phyloP scores from a whole-genome alignment of 2,797 vertebrate species.

The Anabacerthia variegaticeps region DNA sequence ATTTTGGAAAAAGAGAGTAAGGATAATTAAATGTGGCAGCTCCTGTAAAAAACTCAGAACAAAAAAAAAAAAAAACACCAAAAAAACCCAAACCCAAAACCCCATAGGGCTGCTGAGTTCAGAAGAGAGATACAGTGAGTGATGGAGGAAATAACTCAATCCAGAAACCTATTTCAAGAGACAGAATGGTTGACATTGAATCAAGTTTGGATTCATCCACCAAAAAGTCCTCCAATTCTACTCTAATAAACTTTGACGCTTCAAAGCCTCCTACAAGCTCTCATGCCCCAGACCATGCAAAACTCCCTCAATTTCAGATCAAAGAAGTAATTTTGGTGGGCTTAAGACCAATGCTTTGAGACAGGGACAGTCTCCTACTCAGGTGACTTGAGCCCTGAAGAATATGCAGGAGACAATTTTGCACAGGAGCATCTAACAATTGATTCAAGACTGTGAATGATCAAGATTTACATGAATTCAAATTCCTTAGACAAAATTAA shows the following conservation, averaged over 20 bases:
- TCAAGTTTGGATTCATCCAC: neutral
- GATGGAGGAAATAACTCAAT: neutral
- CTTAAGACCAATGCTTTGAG: neutral
- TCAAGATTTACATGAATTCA: neutral
- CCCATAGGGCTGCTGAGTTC: neutral
- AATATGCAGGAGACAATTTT: neutral
- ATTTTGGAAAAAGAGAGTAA: neutral
- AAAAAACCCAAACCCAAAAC: rapidly evolving
- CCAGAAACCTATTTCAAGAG: neutral
- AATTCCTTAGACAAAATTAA: neutral
- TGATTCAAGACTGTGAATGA: neutral
- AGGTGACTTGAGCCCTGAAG: neutral
- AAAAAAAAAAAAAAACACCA: neutral
- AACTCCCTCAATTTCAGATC: neutral
- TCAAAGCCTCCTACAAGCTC: neutral
- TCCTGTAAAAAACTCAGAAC: neutral
- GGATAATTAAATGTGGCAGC: neutral
- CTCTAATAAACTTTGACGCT: neutral
- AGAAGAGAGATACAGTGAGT: neutral
- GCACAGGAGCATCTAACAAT: neutral
- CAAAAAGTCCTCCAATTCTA: neutral
- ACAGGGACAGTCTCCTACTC: neutral
- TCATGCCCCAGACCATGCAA: rapidly evolving
- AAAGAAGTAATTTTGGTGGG: neutral
- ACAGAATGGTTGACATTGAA: neutral